Base-by-base conservation (phyloP, 2,888 invertebrate genomes). In the Drosophila formosana region DNA sequence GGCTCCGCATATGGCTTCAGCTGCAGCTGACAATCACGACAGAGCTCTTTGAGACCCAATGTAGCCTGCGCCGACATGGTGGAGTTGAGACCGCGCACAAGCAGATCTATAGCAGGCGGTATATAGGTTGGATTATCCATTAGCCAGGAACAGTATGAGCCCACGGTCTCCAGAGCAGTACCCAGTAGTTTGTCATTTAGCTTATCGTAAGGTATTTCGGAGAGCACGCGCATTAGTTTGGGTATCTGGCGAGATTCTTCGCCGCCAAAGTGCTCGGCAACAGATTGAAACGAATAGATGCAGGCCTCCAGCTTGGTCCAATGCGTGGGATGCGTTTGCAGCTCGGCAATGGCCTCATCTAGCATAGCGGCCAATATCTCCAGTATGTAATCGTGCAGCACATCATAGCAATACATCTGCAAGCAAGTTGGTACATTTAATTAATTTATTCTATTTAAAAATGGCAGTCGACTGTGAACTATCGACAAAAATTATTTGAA, bases 101-200 rank as follows among this genome's bases (percentile, higher is more conserved):
- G 92, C 25, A 97, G 92, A n/a, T 95, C 95, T 60, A 97, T 93
- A 5, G 96, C 94, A 66, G 94, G 94, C 28, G 94, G 94, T 73
- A 97, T 93, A 91, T 95, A 94, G 18, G 94, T 94, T 0, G 95
- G 95, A 92, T 96, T 95, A 53, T 94, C 94, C 72, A 94, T 94
- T 63, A 98, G 94, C 98, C 98, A 98, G 80, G 96, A 95, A 23
- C 97, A 96, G 93, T 97, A 98, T 0, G 96, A 95, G 51, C 97
- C 97, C 55, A 97, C 94, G 57, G 96, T 95, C 87, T 96, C 96
- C 50, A 97, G 93, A 9, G 96, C 95, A 0, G 96, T 96, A 34
- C 94, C 94, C 53, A 96, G 93, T 49, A 96, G 94, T 82, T 94
- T 94, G 50, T 94, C 93, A 81, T 94, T 93, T 51, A 94, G 89